phyloP scores from a whole-genome alignment of 2,888 invertebrate genomes.

The Antitype chi region DNA sequence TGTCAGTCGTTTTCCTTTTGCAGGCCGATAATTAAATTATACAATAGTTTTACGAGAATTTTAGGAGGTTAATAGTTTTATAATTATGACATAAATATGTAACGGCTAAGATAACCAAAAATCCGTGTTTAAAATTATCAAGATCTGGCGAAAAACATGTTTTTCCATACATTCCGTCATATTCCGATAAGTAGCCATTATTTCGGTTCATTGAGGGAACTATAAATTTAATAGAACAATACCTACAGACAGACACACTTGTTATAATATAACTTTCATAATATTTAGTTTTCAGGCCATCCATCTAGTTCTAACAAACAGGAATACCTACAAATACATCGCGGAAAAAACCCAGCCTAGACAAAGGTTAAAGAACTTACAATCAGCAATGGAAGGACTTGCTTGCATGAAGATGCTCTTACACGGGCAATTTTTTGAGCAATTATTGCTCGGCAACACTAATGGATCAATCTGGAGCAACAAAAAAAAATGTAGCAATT shows the following conservation, averaged over 20 bases:
- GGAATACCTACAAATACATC: background rate
- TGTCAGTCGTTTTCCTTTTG: constrained; percentile 28
- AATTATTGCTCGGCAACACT: too few relatives aligned
- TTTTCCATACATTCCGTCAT: background rate
- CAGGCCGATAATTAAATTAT: constrained; percentile 12
- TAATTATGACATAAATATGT: background rate
- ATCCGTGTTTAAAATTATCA: background rate
- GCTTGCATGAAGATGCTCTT: background rate
- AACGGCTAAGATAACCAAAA: background rate
- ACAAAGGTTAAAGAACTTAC: constrained; percentile 31
- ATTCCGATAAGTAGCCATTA: too few relatives aligned
- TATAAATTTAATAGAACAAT: background rate
- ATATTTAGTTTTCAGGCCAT: background rate
- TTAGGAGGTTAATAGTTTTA: background rate
- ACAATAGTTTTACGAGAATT: constrained; percentile 2
- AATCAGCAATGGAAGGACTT: background rate
- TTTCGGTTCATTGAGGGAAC: too few relatives aligned
- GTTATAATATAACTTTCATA: background rate
- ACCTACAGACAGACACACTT: background rate
- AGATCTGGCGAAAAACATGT: background rate
- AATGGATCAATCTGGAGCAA: too few relatives aligned
- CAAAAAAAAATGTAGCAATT: too few relatives aligned
- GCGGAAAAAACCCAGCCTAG: constrained; percentile 15
- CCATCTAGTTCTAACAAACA: background rate
- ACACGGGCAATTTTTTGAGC: too few relatives aligned